phyloP scores from a whole-genome alignment of 1,140 invertebrate species.

The Drosophila sechellia region DNA sequence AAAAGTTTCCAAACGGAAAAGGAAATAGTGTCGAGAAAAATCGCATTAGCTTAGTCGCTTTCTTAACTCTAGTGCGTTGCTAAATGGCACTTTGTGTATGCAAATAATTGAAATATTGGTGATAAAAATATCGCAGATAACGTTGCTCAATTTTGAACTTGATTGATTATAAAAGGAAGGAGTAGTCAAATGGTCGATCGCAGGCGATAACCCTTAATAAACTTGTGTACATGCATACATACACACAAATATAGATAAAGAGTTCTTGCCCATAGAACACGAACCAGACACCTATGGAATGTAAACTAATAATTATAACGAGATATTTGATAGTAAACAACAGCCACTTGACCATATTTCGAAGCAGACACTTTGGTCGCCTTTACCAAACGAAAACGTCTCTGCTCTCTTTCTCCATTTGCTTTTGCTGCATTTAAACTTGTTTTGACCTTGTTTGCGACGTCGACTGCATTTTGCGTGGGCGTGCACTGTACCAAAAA shows the following conservation, averaged over 20 bases:
- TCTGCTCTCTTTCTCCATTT: slow-evolving; percentile 20
- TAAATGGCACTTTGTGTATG: neutral
- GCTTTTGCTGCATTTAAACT: slow-evolving; percentile 63
- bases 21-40: neutral
- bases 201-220: neutral
- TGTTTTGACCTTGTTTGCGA: slow-evolving; percentile 74
- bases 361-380: slow-evolving; percentile 7
- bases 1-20: slow-evolving; percentile 1
- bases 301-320: no score
- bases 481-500: slow-evolving; percentile 54
- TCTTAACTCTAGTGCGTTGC: neutral
- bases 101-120: neutral
- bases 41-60: no score
- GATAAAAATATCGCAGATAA: slow-evolving; percentile 16
- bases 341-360: neutral
- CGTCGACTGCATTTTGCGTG: slow-evolving; percentile 55
- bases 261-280: no score
- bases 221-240: neutral
- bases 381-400: slow-evolving; percentile 24
- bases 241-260: no score
- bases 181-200: neutral
- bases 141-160: neutral
- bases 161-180: slow-evolving; percentile 11
- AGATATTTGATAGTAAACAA: neutral
- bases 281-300: no score